Conservation (phyloP, 2,797 vertebrate genomes). For the Pangasius larnaudii region DNA sequence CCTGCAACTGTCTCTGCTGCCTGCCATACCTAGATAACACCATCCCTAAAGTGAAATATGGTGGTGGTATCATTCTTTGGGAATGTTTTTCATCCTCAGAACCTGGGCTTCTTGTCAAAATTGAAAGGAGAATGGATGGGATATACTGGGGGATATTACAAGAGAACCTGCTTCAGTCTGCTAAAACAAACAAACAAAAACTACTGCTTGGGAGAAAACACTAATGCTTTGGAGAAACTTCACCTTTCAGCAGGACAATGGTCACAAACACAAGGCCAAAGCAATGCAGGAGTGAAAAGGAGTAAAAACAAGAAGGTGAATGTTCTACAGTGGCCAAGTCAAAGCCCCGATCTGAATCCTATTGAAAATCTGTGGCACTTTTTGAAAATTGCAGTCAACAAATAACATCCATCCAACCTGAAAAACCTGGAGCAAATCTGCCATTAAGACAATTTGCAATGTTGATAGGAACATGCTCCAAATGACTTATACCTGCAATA, state of each 20-base stretch:
- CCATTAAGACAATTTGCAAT: neutral
- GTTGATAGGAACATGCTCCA: neutral
- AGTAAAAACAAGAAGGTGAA: neutral
- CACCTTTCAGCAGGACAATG: neutral
- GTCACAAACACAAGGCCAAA: neutral
- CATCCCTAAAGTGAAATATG: neutral
- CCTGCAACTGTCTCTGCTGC: neutral
- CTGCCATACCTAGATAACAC: neutral
- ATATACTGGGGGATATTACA: neutral
- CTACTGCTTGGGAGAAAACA: neutral
- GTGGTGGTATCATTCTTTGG: neutral
- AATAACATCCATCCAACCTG: neutral
- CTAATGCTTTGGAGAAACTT: neutral
- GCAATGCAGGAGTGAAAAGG: neutral
- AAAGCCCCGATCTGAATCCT: neutral
- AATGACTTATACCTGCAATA: neutral
- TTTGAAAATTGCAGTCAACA: neutral
- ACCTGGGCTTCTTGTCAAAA: neutral
- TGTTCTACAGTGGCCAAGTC: neutral
- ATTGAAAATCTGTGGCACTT: neutral
- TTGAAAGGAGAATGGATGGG: neutral
- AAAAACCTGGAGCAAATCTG: neutral
- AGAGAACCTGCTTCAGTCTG: neutral
- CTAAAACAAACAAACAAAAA: neutral
- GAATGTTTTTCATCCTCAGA: neutral